Percentiles rank a stretch among this genome's conserved stretches.
These are phyloP conservation scores for Gila orcuttii DNA, from an alignment of 2,113 vertebrate genomes.

Conservation along the genomic window DNA sequence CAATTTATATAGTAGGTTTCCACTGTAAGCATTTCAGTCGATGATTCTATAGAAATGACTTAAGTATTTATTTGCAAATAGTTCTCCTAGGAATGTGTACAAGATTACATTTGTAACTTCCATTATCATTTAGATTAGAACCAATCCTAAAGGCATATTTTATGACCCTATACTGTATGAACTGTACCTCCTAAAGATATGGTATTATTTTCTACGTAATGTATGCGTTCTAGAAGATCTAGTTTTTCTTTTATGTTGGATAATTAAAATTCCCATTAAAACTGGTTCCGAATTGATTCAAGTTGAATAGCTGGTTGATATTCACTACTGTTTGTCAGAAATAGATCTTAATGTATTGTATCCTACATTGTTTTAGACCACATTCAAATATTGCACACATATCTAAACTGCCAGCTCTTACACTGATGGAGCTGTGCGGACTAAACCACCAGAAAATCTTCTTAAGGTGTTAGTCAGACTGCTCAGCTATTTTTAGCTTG, in stretches of 20 bases:
- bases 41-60: neutral
- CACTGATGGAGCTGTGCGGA: conserved; percentile 12
- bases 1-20: neutral
- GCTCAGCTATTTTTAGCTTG: conserved; percentile 23
- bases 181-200: neutral
- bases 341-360: neutral
- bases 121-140: neutral
- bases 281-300: neutral
- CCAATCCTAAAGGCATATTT: neutral
- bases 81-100: neutral
- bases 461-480: conserved; percentile 38
- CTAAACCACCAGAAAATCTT: conserved; percentile 35
- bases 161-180: neutral
- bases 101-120: neutral
- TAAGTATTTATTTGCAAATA: neutral
- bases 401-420: conserved; percentile 15
- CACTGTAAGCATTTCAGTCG: neutral
- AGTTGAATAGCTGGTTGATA: neutral
- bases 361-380: neutral
- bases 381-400: neutral
- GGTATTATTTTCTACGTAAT: neutral
- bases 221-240: neutral
- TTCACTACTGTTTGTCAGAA: neutral
- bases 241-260: neutral
- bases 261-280: neutral